Base-by-base conservation (phyloP, 2,888 invertebrate genomes). In the Sarcophaga subvicina region DNA sequence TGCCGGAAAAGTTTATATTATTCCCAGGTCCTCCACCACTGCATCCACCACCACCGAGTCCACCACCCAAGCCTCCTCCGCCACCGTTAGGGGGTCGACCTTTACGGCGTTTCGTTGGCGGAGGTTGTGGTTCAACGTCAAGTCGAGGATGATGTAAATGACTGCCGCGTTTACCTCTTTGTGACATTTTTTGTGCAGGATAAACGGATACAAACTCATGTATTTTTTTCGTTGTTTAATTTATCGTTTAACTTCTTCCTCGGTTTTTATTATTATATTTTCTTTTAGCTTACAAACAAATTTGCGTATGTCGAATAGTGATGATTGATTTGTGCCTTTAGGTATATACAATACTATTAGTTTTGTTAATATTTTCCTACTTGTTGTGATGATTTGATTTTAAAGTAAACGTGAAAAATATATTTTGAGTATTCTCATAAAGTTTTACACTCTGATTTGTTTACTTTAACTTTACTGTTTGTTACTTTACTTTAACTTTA, bases 131-230 rank as follows among this genome's bases (percentile, higher is more conserved):
- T 86, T 93, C 93, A 91, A 92, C 92, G 89, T 93, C 93, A 88
- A 93, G 91, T 83, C 93, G 92, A 90, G 93, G 93, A 90, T 91
- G 92, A 90, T 92, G 91, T 89, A 93, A 93, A 91, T 95, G 95
- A 94, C 95, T 96, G 94, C 96, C 95, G 95, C 96, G 95, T 94
- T 96, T 96, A 93, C 95, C 96, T 95, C 96, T 95, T 95, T 96
- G 96, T 95, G 96, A 96, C 96, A 96, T 96, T 90, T 92, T 92
- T 92, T 92, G 92, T 92, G 91, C 90, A 91, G 80, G 77, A 85
- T 87, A 73, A 88, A 82, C 69, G 83, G 83, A 83, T 87, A 79
- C 83, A 88, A 84, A 87, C 85, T 83, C 85, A 85, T 86, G 85
- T 83, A 86, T 83, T 88, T 86, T 70, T 54, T 81, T 86, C 78